phyloP scores from a whole-genome alignment of 2,113 vertebrate genomes.

The Atlantisia rogersi region DNA sequence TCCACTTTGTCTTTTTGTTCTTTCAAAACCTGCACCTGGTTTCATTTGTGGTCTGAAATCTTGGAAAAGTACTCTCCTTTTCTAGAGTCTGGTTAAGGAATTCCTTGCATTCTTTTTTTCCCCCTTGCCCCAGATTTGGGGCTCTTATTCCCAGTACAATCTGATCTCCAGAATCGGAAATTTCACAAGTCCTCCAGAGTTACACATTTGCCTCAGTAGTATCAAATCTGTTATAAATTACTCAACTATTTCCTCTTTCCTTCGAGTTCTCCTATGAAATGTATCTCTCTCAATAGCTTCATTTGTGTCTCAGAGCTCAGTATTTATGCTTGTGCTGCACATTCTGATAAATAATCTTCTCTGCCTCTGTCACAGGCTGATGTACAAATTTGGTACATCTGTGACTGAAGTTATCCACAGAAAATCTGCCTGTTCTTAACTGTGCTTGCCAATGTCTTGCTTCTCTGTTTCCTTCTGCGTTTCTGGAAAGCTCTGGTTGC shows the following conservation, averaged over 20 bases:
- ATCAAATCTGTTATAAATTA: constrained; percentile 17
- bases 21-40: background rate
- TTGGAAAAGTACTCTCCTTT: background rate
- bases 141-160: background rate
- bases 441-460: constrained; percentile 10
- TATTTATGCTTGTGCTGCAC: background rate
- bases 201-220: background rate
- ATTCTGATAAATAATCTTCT: constrained; percentile 12
- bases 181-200: background rate
- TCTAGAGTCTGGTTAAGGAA: background rate
- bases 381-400: constrained; percentile 26
- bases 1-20: background rate
- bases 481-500: background rate
- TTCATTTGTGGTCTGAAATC: background rate
- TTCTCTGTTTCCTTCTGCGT: background rate
- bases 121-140: background rate
- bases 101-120: background rate
- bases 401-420: background rate
- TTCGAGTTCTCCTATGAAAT: constrained; percentile 31
- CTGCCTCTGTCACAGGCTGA: background rate
- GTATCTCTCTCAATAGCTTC: background rate
- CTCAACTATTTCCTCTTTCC: background rate
- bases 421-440: constrained; percentile 17
- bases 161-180: background rate
- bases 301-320: constrained; percentile 10